phyloP scores from a whole-genome alignment of 1,140 invertebrate genomes.

The Streblospio benedicti region DNA sequence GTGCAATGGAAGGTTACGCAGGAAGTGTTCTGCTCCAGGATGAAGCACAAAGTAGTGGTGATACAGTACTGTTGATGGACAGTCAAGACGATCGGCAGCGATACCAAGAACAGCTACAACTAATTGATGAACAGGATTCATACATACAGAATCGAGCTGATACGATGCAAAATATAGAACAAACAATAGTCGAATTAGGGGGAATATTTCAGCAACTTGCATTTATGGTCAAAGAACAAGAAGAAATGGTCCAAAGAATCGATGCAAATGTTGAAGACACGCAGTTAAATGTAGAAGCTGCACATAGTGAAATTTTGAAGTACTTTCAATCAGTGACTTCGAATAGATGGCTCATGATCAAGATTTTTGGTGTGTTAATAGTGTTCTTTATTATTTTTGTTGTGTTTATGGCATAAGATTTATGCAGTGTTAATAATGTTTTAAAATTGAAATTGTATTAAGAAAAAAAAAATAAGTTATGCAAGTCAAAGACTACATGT shows the following conservation, averaged over 20 bases:
- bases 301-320: conserved; percentile 90
- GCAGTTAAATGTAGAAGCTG: conserved; percentile 91
- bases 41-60: conserved; percentile 39
- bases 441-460: too few relatives aligned
- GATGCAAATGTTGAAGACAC: conserved; percentile 94
- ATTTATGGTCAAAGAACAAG: conserved; percentile 98
- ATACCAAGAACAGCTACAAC: conserved; percentile 55
- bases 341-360: conserved; percentile 98
- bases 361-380: conserved; percentile 96
- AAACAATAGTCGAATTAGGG: conserved; percentile 97
- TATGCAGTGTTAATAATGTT: too few relatives aligned
- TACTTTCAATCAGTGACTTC: conserved; percentile 96
- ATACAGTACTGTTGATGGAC: conserved; percentile 44
- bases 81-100: conserved; percentile 35
- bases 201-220: conserved; percentile 96
- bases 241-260: conserved; percentile 96
- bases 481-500: too few relatives aligned
- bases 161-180: conserved; percentile 98
- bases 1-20: conserved; percentile 54
- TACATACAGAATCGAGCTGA: conserved; percentile 88
- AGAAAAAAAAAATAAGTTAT: too few relatives aligned
- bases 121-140: conserved; percentile 69
- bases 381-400: conserved; percentile 99
- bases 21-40: conserved; percentile 53
- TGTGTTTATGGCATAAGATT: conserved; percentile 68